These are phyloP conservation scores for Pseudopodoces humilis DNA, from an alignment of 2,113 vertebrate species.

Conservation along the genomic window DNA sequence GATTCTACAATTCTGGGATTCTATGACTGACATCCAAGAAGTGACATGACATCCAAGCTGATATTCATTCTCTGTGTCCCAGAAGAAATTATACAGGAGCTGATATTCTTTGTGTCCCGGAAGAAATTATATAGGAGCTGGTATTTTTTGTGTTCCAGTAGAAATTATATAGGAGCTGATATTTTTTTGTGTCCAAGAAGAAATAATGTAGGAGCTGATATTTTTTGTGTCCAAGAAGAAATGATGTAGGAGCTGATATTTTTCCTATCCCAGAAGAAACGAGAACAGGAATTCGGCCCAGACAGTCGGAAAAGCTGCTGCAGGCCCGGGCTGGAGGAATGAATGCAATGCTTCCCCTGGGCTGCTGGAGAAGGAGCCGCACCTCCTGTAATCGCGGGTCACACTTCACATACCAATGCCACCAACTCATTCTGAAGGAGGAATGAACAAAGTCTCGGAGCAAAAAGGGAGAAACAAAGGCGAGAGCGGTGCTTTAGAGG, in stretches of 20 bases:
- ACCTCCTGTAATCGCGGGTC: neutral
- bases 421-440: neutral
- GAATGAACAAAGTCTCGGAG: neutral
- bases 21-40: neutral
- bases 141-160: neutral
- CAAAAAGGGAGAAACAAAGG: neutral
- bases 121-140: neutral
- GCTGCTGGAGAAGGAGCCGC: neutral
- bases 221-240: neutral
- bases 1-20: neutral
- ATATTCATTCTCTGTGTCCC: neutral
- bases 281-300: neutral
- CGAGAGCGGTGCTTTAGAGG: neutral
- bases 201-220: neutral
- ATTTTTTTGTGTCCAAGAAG: neutral
- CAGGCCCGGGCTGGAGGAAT: neutral
- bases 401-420: conserved; percentile 38
- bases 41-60: neutral
- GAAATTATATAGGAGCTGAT: neutral
- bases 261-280: neutral
- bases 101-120: neutral
- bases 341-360: neutral
- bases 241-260: neutral
- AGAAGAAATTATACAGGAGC: neutral
- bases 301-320: neutral